Evolutionary conservation across 2,113 vertebrate species (phyloP).

Genomic region (Pogona vitticeps): DNA sequence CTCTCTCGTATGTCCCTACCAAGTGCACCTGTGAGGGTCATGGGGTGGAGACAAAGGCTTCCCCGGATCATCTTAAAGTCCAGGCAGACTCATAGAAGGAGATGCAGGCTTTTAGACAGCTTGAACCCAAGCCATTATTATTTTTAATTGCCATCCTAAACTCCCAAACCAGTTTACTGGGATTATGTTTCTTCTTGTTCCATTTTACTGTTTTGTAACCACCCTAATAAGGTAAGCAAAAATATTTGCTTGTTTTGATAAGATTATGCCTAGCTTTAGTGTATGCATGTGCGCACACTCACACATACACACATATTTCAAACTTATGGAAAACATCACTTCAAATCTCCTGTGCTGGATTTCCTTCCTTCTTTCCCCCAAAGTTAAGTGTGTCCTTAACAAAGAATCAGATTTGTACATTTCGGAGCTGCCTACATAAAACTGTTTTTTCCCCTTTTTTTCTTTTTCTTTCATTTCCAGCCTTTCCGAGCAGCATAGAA

Average conservation of each 20-base stretch:
- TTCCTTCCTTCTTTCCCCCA: slow-evolving; percentile 33
- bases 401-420: slow-evolving; percentile 1
- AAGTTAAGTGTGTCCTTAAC: slow-evolving; percentile 67
- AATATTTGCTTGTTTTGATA: slow-evolving; percentile 64
- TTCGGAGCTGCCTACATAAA: slow-evolving; percentile 51
- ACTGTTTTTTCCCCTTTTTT: background rate
- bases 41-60: too few species aligned
- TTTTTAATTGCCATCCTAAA: background rate
- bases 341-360: slow-evolving; percentile 58
- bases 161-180: slow-evolving; percentile 5
- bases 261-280: slow-evolving; percentile 53
- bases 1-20: too few species aligned
- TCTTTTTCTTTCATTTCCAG: background rate
- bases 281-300: slow-evolving; percentile 36
- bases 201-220: slow-evolving; percentile 37
- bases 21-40: too few species aligned
- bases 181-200: slow-evolving; percentile 15
- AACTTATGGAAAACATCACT: slow-evolving; percentile 44
- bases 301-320: slow-evolving; percentile 56
- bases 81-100: too few species aligned
- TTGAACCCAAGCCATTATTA: too few species aligned
- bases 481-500: slow-evolving; percentile 2
- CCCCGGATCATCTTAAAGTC: too few species aligned
- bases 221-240: slow-evolving; percentile 35
- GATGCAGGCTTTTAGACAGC: too few species aligned